Conservation (phyloP, 2,797 vertebrate genomes). For the Amblyraja radiata region DNA sequence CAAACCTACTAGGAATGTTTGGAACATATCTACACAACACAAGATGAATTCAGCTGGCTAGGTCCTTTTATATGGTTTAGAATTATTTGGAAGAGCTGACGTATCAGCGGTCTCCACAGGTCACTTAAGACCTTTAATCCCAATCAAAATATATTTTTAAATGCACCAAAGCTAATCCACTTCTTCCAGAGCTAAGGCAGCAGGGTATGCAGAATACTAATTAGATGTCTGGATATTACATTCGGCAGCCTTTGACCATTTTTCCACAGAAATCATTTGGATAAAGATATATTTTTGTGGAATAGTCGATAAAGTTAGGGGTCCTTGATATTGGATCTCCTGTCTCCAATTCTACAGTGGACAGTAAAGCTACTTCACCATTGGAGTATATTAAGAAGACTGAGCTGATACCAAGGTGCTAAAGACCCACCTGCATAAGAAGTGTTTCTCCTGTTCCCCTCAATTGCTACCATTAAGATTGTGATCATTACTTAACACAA, state of each 20-base stretch:
- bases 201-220: neutral
- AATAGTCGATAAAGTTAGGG: neutral
- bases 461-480: neutral
- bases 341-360: neutral
- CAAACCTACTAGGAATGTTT: neutral
- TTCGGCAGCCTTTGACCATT: neutral
- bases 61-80: neutral
- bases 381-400: neutral
- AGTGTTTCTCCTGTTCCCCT: neutral
- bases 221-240: neutral
- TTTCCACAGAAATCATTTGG: neutral
- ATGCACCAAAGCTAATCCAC: neutral
- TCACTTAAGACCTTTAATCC: neutral
- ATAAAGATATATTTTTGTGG: neutral
- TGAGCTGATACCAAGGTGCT: neutral
- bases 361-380: neutral
- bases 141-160: neutral
- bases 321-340: neutral
- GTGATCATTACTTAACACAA: neutral
- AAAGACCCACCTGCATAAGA: neutral
- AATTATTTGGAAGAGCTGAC: slow-evolving; percentile 11
- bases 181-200: neutral
- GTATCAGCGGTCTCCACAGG: neutral
- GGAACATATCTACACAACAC: neutral
- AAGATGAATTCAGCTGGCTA: neutral